Evolutionary conservation across 2,888 invertebrate genomes (phyloP).

Genomic region (Melinaea menophilus): DNA sequence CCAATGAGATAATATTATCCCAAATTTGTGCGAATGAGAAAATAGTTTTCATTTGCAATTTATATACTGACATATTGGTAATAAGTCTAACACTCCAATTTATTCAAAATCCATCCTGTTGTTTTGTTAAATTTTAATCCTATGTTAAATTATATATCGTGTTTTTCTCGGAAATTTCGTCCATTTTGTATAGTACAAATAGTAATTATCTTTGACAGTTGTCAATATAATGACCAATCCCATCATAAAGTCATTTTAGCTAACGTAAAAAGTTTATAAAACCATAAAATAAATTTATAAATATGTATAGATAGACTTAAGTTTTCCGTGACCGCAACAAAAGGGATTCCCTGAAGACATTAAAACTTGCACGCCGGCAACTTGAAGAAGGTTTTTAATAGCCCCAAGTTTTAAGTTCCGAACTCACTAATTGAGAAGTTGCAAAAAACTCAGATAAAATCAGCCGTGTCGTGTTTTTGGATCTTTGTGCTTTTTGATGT

Average conservation of each 20-base stretch:
- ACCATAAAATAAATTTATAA: conserved; percentile 7
- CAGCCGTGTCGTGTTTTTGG: conserved; percentile 6
- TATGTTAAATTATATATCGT: too few relatives aligned
- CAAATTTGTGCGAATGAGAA: too few relatives aligned
- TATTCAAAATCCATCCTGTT: too few relatives aligned
- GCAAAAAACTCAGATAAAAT: conserved; percentile 7
- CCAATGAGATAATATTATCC: too few relatives aligned
- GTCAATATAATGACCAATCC: background rate
- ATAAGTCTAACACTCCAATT: too few relatives aligned
- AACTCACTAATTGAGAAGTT: conserved; percentile 58
- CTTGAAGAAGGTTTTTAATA: conserved; percentile 51
- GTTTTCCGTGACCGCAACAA: conserved; percentile 46
- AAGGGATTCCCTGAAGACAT: conserved; percentile 55
- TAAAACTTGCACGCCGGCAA: conserved; percentile 60
- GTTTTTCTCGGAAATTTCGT: too few relatives aligned
- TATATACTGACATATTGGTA: too few relatives aligned
- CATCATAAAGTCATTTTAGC: background rate
- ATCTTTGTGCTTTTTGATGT: background rate
- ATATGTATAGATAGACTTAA: background rate
- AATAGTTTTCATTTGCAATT: too few relatives aligned
- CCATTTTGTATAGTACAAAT: too few relatives aligned
- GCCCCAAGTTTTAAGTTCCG: conserved; percentile 48
- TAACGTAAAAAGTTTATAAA: conserved; percentile 4
- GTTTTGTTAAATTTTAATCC: too few relatives aligned
- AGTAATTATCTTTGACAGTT: background rate